These are phyloP conservation scores for Aleiodes sp. DNA, from an alignment of 1,140 invertebrate genomes.

Conservation along the genomic window DNA sequence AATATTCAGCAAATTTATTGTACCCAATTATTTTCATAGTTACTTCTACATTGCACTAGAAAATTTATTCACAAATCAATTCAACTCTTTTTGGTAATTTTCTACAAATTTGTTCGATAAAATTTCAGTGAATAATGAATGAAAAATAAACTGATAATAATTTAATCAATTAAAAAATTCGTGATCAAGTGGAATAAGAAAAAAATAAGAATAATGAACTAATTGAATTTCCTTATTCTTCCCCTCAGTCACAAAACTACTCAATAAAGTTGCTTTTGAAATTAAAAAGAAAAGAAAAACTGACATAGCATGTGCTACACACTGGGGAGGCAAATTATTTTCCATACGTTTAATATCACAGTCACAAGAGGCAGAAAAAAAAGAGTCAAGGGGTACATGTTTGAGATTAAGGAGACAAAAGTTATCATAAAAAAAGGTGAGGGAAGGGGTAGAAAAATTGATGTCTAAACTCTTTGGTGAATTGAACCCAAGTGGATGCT, in stretches of 20 bases:
- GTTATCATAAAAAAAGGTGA: background rate
- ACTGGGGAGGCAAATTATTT: background rate
- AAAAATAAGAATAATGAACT: background rate
- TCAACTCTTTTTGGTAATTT: no score
- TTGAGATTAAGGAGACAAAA: slow-evolving; percentile 7
- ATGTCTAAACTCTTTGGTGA: slow-evolving; percentile 21
- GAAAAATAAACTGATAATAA: no score
- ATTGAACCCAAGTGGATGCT: background rate
- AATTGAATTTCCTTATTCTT: background rate
- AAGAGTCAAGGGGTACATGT: slow-evolving; percentile 12
- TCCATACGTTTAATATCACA: slow-evolving; percentile 19
- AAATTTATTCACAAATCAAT: no score
- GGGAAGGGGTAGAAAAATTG: background rate
- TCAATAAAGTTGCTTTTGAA: background rate
- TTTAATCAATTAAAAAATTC: background rate
- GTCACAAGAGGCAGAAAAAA: slow-evolving; percentile 20
- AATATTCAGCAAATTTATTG: background rate
- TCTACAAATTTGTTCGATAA: no score
- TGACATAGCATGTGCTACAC: no score
- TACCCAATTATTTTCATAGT: no score
- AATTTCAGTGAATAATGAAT: no score
- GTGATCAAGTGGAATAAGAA: background rate
- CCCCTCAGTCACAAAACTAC: background rate
- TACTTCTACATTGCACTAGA: no score
- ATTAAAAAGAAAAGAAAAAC: background rate